These are phyloP conservation scores for Hydrotaea cyrtoneurina DNA, from an alignment of 2,888 invertebrate genomes.

Conservation along the genomic window DNA sequence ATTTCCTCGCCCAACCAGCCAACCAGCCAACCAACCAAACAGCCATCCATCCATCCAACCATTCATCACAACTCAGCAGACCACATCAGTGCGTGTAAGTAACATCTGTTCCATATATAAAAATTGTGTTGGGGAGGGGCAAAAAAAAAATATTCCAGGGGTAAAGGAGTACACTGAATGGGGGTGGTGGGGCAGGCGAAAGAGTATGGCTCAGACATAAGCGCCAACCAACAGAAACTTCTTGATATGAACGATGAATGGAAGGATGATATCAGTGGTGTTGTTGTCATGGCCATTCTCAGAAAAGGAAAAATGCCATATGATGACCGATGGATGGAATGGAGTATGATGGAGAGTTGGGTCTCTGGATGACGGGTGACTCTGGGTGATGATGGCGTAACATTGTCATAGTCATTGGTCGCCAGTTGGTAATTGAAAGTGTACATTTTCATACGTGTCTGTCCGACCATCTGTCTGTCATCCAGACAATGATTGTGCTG, in stretches of 20 bases:
- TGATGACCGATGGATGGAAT: neutral
- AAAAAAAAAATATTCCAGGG: neutral
- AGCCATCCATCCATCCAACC: neutral
- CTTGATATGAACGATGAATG: conserved; percentile 14
- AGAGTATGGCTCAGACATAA: neutral
- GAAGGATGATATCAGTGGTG: neutral
- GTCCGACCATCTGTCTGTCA: neutral
- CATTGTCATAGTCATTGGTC: conserved; percentile 22
- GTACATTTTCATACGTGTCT: conserved; percentile 12
- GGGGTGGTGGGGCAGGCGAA: too few species aligned
- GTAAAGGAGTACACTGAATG: neutral
- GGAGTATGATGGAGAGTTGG: neutral
- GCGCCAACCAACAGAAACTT: neutral
- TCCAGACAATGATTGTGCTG: neutral
- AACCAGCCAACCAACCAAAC: conserved; percentile 45
- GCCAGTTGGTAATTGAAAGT: conserved; percentile 34
- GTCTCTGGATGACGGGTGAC: conserved; percentile 13
- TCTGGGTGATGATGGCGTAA: conserved; percentile 7
- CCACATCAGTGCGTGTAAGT: conserved; percentile 28
- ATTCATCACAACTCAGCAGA: neutral
- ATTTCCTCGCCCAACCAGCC: conserved; percentile 36
- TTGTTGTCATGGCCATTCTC: conserved; percentile 7
- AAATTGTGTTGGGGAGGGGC: neutral
- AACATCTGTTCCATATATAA: conserved; percentile 26
- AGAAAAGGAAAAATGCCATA: neutral